Conservation (phyloP, 1,140 invertebrate genomes). For the Lithobius niger region DNA sequence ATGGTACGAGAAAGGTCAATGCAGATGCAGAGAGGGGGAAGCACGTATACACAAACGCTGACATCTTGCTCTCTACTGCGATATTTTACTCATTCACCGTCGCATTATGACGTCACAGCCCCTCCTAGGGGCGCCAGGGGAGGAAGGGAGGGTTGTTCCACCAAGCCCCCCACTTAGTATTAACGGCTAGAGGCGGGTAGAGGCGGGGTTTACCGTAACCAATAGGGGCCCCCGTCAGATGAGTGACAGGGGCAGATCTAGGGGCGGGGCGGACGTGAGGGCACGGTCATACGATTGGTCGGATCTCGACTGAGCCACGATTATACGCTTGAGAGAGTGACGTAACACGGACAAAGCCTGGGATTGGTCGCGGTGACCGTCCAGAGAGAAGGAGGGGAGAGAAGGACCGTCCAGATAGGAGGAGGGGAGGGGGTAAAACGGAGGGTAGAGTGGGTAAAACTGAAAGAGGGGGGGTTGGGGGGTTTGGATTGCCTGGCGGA, state of each 20-base stretch:
- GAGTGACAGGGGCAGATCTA: background rate
- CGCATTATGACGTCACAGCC: background rate
- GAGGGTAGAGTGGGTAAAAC: background rate
- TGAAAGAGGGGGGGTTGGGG: background rate
- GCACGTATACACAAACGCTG: too few relatives aligned
- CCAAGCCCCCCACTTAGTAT: too few relatives aligned
- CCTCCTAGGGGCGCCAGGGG: background rate
- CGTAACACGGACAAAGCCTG: constrained; percentile 8
- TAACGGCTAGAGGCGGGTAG: too few relatives aligned
- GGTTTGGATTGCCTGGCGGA: background rate
- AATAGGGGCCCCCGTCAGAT: background rate
- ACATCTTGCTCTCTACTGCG: too few relatives aligned
- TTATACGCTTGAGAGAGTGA: constrained; percentile 10
- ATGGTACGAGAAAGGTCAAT: too few relatives aligned
- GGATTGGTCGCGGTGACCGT: constrained; percentile 5
- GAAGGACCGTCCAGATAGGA: background rate
- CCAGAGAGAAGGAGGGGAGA: background rate
- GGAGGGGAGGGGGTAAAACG: background rate
- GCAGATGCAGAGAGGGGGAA: too few relatives aligned
- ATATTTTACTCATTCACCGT: too few relatives aligned
- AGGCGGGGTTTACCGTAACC: background rate
- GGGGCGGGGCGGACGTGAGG: background rate
- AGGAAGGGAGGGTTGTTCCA: background rate
- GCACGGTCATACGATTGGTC: constrained; percentile 3
- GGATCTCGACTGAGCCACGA: background rate